Base-by-base conservation (phyloP, 2,888 invertebrate species). In the Trimorus sp. region DNA sequence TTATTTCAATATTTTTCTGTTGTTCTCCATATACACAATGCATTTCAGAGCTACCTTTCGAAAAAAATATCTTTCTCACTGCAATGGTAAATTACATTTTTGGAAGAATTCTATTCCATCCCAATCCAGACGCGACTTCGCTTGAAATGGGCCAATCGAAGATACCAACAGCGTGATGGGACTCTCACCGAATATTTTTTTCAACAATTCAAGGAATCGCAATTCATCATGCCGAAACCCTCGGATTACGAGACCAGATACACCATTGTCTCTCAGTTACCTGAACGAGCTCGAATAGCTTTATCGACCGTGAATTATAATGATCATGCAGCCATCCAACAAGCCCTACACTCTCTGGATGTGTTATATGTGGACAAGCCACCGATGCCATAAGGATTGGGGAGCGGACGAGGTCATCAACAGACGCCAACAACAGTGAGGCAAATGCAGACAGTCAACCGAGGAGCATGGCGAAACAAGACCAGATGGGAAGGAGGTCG, bases 201-300 rank as follows among this genome's bases (percentile, higher is more conserved):
- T n/a, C 9, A 56, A 4, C 56, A 56, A 12, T n/a, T 4, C 1
- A 56, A 36, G n/a, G 56, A 56, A 1, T 37, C 56, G 5, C 37
- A 56, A n/a, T 56, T 49, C 60, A 76, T 76, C 15, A 49, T 40
- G 2, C 68, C 79, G 2, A 56, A 51, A 36, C 75, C 76, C 15
- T 49, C 53, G 0, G 12, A 36, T 5, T 83, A 79, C 12, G 56
- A 56, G 37, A 37, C 37, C 4, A 1, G 37, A 5, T 56, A 56
- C 37, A 56, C 56, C 3, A 56, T 56, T 26, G 48, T 79, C 0
- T 76, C 75, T 6, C 76, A 83, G 59, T 42, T 62, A 3, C 82
- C 79, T 0, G 36, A 58, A 2, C 14, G 69, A 45, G 51, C 78
- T 16, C 62, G 74, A 9, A 7, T 12, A 1, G 5, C n/a, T 0